Conservation (phyloP, 2,888 invertebrate genomes). For the Troilus luridus region DNA sequence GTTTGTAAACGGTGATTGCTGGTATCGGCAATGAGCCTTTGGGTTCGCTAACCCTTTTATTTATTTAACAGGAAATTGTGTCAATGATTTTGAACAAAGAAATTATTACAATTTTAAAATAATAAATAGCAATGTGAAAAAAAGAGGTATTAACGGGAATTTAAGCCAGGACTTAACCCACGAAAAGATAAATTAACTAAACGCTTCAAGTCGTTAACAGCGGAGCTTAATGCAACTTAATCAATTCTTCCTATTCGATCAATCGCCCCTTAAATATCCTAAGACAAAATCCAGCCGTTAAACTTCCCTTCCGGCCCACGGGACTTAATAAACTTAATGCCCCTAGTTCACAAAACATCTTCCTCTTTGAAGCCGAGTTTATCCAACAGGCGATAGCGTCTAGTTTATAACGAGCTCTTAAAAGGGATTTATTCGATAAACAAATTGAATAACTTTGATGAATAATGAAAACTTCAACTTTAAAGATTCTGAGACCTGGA, state of each 20-base stretch:
- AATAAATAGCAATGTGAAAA: neutral
- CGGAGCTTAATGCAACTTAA: neutral
- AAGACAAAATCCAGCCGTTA: conserved; percentile 9
- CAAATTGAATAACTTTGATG: neutral
- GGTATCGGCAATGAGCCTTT: too few relatives aligned
- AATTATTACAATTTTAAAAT: neutral
- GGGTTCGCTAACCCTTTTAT: too few relatives aligned
- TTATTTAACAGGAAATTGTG: too few relatives aligned
- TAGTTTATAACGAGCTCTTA: neutral
- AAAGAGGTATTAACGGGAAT: neutral
- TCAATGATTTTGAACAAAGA: too few relatives aligned
- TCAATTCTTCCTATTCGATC: neutral
- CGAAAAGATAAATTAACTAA: neutral
- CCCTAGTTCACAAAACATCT: neutral
- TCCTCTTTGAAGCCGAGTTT: neutral
- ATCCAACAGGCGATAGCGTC: neutral
- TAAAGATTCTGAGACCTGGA: neutral
- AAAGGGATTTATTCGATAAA: neutral
- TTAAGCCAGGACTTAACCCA: neutral
- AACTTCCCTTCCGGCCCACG: neutral
- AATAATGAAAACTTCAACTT: neutral
- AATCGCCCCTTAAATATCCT: neutral
- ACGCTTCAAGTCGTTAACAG: neutral
- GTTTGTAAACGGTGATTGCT: too few relatives aligned
- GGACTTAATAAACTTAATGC: neutral